Base-by-base conservation (phyloP, 30 jellyfish, hydroid and myxozoan genomes). In the Hydractinia echinata region DNA sequence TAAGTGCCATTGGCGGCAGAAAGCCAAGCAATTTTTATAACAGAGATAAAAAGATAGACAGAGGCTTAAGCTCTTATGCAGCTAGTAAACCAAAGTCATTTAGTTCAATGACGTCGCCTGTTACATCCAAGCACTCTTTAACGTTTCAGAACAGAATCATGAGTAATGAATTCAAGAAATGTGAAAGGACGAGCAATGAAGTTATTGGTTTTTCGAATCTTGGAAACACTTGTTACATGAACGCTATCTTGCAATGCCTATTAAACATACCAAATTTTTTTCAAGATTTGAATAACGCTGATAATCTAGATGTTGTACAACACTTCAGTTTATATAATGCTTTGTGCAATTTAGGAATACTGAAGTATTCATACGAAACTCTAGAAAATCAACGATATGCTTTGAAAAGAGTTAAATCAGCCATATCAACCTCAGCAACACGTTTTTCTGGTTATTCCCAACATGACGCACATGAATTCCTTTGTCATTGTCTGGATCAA, bases 401-500 rank as follows among this genome's bases (percentile, higher is more conserved):
- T 3, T 77, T 89, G 71, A 67, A 80, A 58, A 80, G 67, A 55
- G 85, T 89, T 53, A 89, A 89, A 67, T 66, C 79, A 30, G 95
- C 86, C 8, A 89, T 89, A 52, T 89, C 97, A 51, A 79, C 64
- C n/a, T 88, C 93, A 39, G 95, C 95, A 21, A 86, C 79, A 6
- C 61, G 95, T 30, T 89, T 89, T 56, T 89, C 95, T 8, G 97
- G 97, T 10, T 73, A 89, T 79, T 15, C 87, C 79, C 95, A 89
- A 73, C 97, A 89, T 80, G 97, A 90, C 79, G 97, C 97, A 6
- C 97, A 90, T 78, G 97, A 90, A 77, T 90, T 90, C 51, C 87
- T 90, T 51, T 90, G 97, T n/a, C 95, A 90, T n/a, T 90, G 97
- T 79, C 77, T 90, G 81, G 97, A 90, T 58, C 94, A 85, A 80